Evolutionary conservation across 2,113 vertebrate genomes (phyloP).

Genomic region (Rhagologus leucostigma): DNA sequence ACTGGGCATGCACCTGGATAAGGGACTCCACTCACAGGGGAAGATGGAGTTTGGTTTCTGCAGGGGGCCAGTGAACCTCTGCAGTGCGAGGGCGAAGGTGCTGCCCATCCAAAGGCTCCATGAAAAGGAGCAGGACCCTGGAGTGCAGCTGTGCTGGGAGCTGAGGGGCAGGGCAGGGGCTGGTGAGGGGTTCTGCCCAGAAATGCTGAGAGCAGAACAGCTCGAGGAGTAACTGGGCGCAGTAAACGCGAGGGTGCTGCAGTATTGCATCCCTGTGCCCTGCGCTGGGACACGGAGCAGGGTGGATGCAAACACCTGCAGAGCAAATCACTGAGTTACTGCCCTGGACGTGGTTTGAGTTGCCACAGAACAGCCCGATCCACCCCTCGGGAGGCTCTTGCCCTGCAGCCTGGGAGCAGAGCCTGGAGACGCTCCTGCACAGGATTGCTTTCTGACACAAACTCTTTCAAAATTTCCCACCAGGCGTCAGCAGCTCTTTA

Average conservation of each 20-base stretch:
- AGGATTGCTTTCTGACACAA: conserved; percentile 60
- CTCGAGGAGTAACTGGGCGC: not conserved
- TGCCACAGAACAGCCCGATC: not conserved
- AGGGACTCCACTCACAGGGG: too few species aligned
- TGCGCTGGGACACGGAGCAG: not conserved
- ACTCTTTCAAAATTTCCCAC: conserved; percentile 64
- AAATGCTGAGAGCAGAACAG: not conserved
- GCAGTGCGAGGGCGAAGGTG: not conserved
- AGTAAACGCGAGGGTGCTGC: not conserved
- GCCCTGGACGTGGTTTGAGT: not conserved
- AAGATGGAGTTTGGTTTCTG: not conserved
- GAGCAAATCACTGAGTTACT: fast-evolving
- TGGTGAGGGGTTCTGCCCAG: not conserved
- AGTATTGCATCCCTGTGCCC: not conserved
- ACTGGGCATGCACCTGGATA: fast-evolving
- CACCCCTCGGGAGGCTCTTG: not conserved
- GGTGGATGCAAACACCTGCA: not conserved
- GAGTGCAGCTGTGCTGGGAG: not conserved
- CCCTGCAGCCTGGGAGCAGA: not conserved
- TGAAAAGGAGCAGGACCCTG: fast-evolving
- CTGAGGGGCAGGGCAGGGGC: not conserved
- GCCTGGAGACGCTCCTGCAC: conserved; percentile 7
- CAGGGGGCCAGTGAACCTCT: not conserved
- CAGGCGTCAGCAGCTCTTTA: conserved; percentile 76
- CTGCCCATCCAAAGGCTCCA: fast-evolving